Conservation (phyloP, 2,888 invertebrate species). For the Aspidapion aeneum region DNA sequence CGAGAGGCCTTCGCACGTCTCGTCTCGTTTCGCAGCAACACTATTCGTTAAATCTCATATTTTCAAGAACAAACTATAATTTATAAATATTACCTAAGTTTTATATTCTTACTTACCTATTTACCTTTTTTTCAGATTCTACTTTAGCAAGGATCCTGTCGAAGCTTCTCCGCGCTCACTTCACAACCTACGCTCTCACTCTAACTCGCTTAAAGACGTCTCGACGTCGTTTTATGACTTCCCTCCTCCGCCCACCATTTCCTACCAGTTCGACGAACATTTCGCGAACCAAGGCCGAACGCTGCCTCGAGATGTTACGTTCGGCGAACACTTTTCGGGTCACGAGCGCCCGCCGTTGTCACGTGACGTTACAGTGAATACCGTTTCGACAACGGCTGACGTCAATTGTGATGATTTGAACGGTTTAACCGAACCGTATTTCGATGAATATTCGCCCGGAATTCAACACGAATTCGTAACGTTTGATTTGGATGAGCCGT, state of each 20-base stretch:
- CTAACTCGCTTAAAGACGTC: slow-evolving; percentile 58
- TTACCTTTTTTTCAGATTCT: slow-evolving; percentile 49
- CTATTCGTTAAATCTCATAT: too few species aligned
- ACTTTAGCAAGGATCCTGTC: slow-evolving; percentile 58
- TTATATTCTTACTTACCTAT: neutral
- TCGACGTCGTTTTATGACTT: slow-evolving; percentile 61
- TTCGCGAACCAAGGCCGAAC: slow-evolving; percentile 32
- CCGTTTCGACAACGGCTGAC: slow-evolving; percentile 54
- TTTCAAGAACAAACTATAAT: too few species aligned
- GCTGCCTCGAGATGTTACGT: slow-evolving; percentile 57
- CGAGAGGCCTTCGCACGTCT: too few species aligned
- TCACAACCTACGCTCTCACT: slow-evolving; percentile 50
- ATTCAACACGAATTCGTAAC: slow-evolving; percentile 64
- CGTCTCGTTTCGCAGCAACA: too few species aligned
- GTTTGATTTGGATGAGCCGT: slow-evolving; percentile 61
- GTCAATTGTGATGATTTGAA: slow-evolving; percentile 48
- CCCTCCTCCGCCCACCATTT: slow-evolving; percentile 62
- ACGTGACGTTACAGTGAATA: slow-evolving; percentile 61
- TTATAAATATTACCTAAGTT: too few species aligned
- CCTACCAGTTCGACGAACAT: slow-evolving; percentile 55
- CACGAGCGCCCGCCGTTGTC: slow-evolving; percentile 28
- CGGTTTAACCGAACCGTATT: slow-evolving; percentile 34
- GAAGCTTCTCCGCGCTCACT: slow-evolving; percentile 55
- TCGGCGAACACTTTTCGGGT: slow-evolving; percentile 39
- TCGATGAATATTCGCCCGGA: slow-evolving; percentile 56